Percentiles rank a stretch among this genome's conserved stretches.
Evolutionary conservation across 2,113 vertebrate genomes (phyloP).

Genomic region (Trinectes maculatus): DNA sequence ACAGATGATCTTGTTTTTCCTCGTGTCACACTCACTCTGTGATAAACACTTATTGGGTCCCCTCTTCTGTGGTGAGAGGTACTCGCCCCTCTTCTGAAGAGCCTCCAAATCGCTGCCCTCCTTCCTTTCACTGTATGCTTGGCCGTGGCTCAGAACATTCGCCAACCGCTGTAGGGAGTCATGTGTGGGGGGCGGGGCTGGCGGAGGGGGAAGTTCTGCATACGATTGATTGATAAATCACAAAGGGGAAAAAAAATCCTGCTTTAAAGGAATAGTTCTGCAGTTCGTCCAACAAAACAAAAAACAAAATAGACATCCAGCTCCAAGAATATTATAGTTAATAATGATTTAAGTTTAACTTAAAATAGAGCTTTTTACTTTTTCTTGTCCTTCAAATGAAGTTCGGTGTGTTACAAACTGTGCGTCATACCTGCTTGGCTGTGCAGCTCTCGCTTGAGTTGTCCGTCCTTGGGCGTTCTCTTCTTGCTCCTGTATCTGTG

Average conservation of each 20-base stretch:
- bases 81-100: constrained; percentile 51
- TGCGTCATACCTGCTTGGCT: constrained; percentile 81
- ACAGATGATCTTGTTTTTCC: background rate
- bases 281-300: too few species aligned
- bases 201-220: constrained; percentile 89
- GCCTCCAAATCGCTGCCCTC: constrained; percentile 54
- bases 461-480: constrained; percentile 83
- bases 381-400: background rate
- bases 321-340: too few species aligned
- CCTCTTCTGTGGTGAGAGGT: constrained; percentile 59
- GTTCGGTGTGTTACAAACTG: background rate
- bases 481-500: constrained; percentile 82
- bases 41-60: constrained; percentile 61
- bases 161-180: constrained; percentile 71
- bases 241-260: background rate
- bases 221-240: constrained; percentile 30
- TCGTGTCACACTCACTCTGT: constrained; percentile 44
- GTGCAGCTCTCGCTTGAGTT: constrained; percentile 79
- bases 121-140: constrained; percentile 75
- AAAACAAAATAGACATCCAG: too few species aligned
- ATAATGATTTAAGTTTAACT: too few species aligned
- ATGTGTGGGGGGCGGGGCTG: constrained; percentile 84
- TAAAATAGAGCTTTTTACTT: too few species aligned
- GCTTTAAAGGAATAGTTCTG: constrained; percentile 21
- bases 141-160: constrained; percentile 68